Percentiles rank a stretch among this genome's conserved stretches.
phyloP scores from a whole-genome alignment of 2,888 invertebrate species.

The Diplazon laetatorius region DNA sequence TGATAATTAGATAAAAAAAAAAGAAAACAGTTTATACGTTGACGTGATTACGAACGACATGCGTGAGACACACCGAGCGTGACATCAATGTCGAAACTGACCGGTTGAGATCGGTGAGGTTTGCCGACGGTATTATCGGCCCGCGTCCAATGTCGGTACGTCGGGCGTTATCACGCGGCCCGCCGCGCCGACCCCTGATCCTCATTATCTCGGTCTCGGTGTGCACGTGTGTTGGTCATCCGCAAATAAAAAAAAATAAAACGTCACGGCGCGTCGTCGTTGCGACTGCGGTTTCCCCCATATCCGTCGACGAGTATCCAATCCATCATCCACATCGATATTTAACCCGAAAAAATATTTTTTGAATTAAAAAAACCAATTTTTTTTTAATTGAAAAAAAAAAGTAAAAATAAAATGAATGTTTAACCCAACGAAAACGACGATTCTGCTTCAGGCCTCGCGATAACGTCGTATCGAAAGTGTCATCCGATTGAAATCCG shows the following conservation, averaged over 20 bases:
- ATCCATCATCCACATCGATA: too few species aligned
- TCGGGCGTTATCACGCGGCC: constrained; percentile 29
- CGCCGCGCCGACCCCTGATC: constrained; percentile 73
- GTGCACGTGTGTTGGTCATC: not conserved
- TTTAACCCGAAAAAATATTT: too few species aligned
- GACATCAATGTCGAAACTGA: constrained; percentile 71
- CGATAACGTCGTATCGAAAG: not conserved
- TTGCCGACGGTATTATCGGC: constrained; percentile 47
- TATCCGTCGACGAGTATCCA: too few species aligned
- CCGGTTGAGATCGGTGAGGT: constrained; percentile 64
- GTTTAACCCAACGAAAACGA: not conserved
- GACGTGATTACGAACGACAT: constrained; percentile 21
- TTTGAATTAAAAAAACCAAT: too few species aligned
- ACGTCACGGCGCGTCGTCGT: not conserved
- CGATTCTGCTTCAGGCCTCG: not conserved
- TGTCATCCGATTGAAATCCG: not conserved
- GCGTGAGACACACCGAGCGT: constrained; percentile 43
- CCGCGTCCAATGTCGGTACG: too few species aligned
- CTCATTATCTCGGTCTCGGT: constrained; percentile 67
- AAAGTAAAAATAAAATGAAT: too few species aligned
- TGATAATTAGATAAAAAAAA: not conserved
- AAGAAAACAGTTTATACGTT: too few species aligned
- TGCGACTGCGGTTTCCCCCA: not conserved
- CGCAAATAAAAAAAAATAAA: too few species aligned
- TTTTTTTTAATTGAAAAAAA: too few species aligned